A percentile compares a stretch with the other conserved stretches of the same genome.
These are phyloP conservation scores for Ormyrus pomaceus DNA, from an alignment of 2,888 invertebrate species.

Conservation along the genomic window DNA sequence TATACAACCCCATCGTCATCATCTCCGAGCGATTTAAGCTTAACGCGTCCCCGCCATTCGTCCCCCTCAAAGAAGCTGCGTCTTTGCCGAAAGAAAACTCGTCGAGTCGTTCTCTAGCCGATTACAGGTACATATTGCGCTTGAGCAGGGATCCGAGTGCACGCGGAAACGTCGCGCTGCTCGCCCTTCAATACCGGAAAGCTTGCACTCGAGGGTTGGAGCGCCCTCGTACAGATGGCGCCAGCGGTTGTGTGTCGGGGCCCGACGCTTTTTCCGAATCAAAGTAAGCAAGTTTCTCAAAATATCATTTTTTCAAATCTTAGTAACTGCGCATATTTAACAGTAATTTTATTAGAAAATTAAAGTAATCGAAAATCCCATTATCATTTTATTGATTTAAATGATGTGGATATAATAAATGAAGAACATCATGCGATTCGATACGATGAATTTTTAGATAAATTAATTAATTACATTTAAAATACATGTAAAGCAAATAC, in stretches of 20 bases:
- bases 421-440: too few relatives aligned
- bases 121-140: slow-evolving; percentile 47
- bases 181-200: slow-evolving; percentile 53
- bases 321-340: too few relatives aligned
- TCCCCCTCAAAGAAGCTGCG: background rate
- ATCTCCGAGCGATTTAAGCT: slow-evolving; percentile 20
- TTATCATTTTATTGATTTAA: too few relatives aligned
- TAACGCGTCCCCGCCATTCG: background rate
- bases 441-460: too few relatives aligned
- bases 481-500: too few relatives aligned
- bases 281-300: too few relatives aligned
- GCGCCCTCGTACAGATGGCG: slow-evolving; percentile 58
- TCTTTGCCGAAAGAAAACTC: background rate
- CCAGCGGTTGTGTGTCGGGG: slow-evolving; percentile 22
- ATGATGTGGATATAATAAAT: too few relatives aligned
- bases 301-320: too few relatives aligned
- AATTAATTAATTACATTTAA: too few relatives aligned
- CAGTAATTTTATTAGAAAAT: too few relatives aligned
- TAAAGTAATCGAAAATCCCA: too few relatives aligned
- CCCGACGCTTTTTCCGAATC: too few relatives aligned
- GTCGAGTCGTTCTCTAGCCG: slow-evolving; percentile 36
- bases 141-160: background rate
- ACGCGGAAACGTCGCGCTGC: slow-evolving; percentile 53
- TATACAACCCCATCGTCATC: slow-evolving; percentile 11
- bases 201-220: slow-evolving; percentile 53